Base-by-base conservation (phyloP, 2,113 vertebrate genomes). In the Hipposideros armiger region DNA sequence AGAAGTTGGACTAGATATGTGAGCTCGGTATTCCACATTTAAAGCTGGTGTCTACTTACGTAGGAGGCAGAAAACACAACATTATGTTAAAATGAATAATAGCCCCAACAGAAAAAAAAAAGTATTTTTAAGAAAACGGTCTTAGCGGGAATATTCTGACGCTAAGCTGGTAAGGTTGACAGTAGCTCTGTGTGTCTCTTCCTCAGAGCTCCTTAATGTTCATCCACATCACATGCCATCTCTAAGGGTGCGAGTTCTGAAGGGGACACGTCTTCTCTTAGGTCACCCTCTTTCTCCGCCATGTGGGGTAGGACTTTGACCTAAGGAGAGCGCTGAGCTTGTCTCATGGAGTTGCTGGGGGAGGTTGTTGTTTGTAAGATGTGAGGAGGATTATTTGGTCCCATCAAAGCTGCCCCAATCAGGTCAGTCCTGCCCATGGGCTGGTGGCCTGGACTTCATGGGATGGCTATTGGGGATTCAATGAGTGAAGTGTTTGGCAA, bases 1-100 rank as follows among this genome's bases (percentile, higher is more conserved):
- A 96, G 85, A 76, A 72, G 54, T 95, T 64, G 40, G 87, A 92
- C 52, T 58, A 80, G 90, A 91, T 89, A 69, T 45, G 92, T 4
- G 88, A 76, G 81, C 66, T 73, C 14, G 5, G 3, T 45, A 66
- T 50, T 70, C 69, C 72, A 56, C 60, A 50, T 50, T 84, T 58
- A 30, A 87, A 69, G 62, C 88, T 64, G 11, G n/a, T 50, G 76
- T 91, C 92, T 82, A 14, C 94, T 92, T 70, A 87, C 15, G 83
- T 54, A 93, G 95, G 85, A 26, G 85, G 93, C 62, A n/a, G 47
- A 60, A 42, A 64, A 73, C 83, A 56, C 56, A 84, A 69, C 70
- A 42, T 81, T 45, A 32, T 17, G 90, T 94, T 83, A n/a, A 64
- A 42, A 81, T 85, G 91, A 97, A 24, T 90, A 87, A 76, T 60